A percentile compares a stretch with the other conserved stretches of the same genome.
Evolutionary conservation across 2,797 vertebrate species (phyloP).

Genomic region (Phoeniculus purpureus): DNA sequence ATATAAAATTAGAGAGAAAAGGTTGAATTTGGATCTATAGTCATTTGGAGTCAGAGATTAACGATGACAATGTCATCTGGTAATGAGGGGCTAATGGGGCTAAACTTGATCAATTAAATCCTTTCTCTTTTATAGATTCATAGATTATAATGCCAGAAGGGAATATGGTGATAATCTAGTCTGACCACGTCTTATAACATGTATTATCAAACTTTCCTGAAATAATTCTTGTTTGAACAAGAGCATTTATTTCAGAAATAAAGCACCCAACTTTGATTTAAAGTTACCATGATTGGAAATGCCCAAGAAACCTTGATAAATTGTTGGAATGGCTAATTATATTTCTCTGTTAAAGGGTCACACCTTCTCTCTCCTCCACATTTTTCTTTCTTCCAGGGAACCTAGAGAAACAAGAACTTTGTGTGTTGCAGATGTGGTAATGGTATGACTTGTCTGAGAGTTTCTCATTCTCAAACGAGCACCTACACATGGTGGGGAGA

Average conservation of each 20-base stretch:
- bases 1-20: constrained; percentile 63
- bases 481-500: not conserved
- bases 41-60: constrained; percentile 61
- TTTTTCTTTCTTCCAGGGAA: not conserved
- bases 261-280: constrained; percentile 50
- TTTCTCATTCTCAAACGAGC: not conserved
- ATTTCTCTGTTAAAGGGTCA: not conserved
- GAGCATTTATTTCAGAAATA: constrained; percentile 60
- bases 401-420: not conserved
- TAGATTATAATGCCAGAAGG: constrained; percentile 66
- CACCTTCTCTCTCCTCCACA: not conserved
- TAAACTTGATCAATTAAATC: constrained; percentile 74
- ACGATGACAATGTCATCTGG: constrained; percentile 62
- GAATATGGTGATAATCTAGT: constrained; percentile 57
- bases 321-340: constrained; percentile 33
- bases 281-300: constrained; percentile 4
- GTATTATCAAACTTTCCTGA: constrained; percentile 50
- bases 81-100: constrained; percentile 73
- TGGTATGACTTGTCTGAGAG: not conserved
- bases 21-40: constrained; percentile 67
- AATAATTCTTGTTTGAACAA: constrained; percentile 65
- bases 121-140: constrained; percentile 69
- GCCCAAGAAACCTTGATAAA: constrained; percentile 40
- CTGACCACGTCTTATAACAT: constrained; percentile 54
- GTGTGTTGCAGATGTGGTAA: not conserved